phyloP scores from a whole-genome alignment of 2,888 invertebrate genomes.

The Thymelicus lineola region DNA sequence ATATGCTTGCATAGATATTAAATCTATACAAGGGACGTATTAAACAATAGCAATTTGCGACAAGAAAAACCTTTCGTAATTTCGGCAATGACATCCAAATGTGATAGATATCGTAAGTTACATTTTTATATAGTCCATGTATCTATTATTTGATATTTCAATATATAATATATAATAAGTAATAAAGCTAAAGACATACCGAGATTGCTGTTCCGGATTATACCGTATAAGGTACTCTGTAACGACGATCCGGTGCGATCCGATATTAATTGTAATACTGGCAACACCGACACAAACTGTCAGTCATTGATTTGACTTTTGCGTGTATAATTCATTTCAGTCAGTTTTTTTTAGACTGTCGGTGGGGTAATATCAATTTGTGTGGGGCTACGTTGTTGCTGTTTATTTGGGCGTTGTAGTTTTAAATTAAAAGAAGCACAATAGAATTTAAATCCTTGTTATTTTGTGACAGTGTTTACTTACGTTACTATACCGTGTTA shows the following conservation, averaged over 20 bases:
- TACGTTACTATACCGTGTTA: slow-evolving; percentile 33
- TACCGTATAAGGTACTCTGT: background rate
- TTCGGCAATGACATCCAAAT: too few relatives aligned
- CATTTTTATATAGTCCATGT: too few relatives aligned
- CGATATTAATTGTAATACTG: background rate
- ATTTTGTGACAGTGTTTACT: slow-evolving; percentile 43
- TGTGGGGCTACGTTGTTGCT: slow-evolving; percentile 38
- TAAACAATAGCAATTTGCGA: too few relatives aligned
- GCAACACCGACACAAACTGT: background rate
- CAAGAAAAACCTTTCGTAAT: too few relatives aligned
- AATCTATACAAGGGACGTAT: too few relatives aligned
- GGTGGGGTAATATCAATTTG: slow-evolving; percentile 35
- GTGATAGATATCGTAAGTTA: too few relatives aligned
- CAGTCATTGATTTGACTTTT: background rate
- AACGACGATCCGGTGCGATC: background rate
- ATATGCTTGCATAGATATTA: too few relatives aligned
- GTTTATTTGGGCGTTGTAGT: slow-evolving; percentile 38
- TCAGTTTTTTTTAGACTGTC: slow-evolving; percentile 6
- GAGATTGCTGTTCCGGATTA: background rate
- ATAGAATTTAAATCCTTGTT: slow-evolving; percentile 33
- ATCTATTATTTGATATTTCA: too few relatives aligned
- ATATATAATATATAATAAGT: too few relatives aligned
- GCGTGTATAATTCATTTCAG: background rate
- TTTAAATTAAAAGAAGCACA: slow-evolving; percentile 38
- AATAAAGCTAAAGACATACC: too few relatives aligned